Base-by-base conservation (phyloP, 2,797 vertebrate species). In the Platalea minor region DNA sequence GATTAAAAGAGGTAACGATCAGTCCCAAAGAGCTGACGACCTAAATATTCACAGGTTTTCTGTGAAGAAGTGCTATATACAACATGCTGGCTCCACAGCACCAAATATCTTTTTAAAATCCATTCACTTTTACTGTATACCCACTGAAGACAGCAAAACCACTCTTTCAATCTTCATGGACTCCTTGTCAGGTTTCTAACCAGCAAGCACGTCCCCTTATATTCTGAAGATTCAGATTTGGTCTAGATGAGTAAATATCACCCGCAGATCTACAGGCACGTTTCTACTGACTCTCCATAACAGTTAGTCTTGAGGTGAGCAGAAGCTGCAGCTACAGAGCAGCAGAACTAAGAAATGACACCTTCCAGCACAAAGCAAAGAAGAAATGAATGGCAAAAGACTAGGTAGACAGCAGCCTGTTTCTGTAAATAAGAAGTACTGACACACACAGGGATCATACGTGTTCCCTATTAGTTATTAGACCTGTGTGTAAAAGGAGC, bases 191-290 rank as follows among this genome's bases (percentile, higher is more conserved):
- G 10, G 29, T 85, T 80, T 77, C 65, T 78, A 73, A 74, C 8
- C 54, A 63, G n/a, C 24, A 59, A 83, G 59, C 3, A 23, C 1
- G 0, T 29, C 20, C 33, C 31, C 29, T 75, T 39, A 9, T 11
- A 26, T 46, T 50, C 43, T 76, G 50, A 61, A 43, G 41, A 23
- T 57, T 18, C 2, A 0, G 8, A 17, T 93, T 43, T 31, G 9
- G 5, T 72, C 33, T 63, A 41, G 17, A 39, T 18, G 12, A 61
- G 51, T 37, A 88, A 91, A 31, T 39, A 50, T 3, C 11, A 60
- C 11, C 12, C 6, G 11, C 25, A 69, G 29, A 60, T 35, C 50
- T 56, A 18, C 1, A 0, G 31, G 5, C 7, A 9, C 2, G 0
- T 41, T 73, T 39, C 43, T 85, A 21, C 19, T n/a, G 28, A 48